Conservation (phyloP, 1,140 invertebrate genomes). For the Eciton burchellii region DNA sequence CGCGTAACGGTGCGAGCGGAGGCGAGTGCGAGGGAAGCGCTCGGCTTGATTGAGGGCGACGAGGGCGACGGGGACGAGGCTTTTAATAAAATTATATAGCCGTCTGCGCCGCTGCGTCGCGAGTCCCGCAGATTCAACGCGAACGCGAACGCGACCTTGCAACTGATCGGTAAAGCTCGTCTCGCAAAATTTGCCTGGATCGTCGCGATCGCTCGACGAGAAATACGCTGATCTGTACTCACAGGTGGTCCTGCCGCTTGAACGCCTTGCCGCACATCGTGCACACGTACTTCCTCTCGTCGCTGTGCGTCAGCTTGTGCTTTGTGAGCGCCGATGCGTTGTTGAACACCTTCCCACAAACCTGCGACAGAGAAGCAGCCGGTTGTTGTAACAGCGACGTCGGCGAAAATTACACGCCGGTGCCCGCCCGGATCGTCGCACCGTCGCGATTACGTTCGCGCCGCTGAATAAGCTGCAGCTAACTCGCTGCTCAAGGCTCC, state of each 20-base stretch:
- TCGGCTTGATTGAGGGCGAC: not conserved
- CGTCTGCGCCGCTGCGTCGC: no score
- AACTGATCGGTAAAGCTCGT: not conserved
- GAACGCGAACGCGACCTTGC: not conserved
- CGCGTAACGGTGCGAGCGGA: not conserved
- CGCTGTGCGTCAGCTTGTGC: constrained; percentile 98
- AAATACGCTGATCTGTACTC: constrained; percentile 86
- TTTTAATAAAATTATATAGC: constrained; percentile 8
- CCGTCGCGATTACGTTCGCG: constrained; percentile 24
- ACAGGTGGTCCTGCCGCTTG: constrained; percentile 99
- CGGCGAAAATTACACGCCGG: constrained; percentile 23
- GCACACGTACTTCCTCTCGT: constrained; percentile 98
- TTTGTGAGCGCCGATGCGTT: constrained; percentile 98
- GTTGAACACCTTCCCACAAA: constrained; percentile 98
- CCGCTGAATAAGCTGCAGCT: not conserved
- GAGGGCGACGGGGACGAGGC: not conserved
- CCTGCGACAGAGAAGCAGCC: constrained; percentile 86
- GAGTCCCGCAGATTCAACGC: not conserved
- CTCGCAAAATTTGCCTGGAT: not conserved
- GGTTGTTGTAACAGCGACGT: constrained; percentile 1
- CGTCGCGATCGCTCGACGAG: not conserved
- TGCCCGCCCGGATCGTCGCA: constrained; percentile 15
- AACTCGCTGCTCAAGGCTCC: not conserved
- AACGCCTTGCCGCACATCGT: constrained; percentile 98
- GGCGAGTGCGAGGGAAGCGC: not conserved